Evolutionary conservation across 2,113 vertebrate genomes (phyloP), one percentile per base, ranked within the genome.

Genomic region (Rhinolophus sinicus): DNA sequence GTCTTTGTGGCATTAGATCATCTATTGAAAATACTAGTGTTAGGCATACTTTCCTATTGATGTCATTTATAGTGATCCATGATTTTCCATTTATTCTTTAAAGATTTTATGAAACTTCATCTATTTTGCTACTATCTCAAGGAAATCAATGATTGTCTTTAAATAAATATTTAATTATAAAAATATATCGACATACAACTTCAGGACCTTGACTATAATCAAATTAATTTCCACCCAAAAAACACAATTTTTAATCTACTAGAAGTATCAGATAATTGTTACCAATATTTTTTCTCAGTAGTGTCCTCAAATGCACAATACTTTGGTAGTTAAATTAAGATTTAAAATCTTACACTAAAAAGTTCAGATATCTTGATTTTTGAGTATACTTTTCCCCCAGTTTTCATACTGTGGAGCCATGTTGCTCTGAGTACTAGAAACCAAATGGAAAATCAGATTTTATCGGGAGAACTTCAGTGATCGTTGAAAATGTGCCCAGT

Each of bases 1-100:
- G 86, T 67, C 87, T 97, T 89, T 86, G 89, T 92, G 19, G 87
- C 81, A 97, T 96, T 96, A 90, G 67, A 65, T 97, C 6, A 35
- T 75, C 47, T 33, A 78, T 82, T 95, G 94, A 96, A 97, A 96
- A 15, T 87, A 94, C 69, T 82, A 67, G 83, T 85, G 56, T 72
- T 1, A 77, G 94, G 33, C 90, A 93, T 95, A 40, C 83, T 97
- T 95, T 98, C 75, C 76, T 82, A 33, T 62, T 94, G 56, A 30
- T 87, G 82, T 95, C 67, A 89, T 88, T 94, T 81, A 30, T 24
- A 52, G 76, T 88, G 72, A 67, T 65, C 47, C 64, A 88, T 76
- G 78, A 58, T 60, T 87, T 65, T 82, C 0, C 76, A 70, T 84
- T 86, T 69, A 69, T 89, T 95, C 56, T 58, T 95, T 33, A 38